These are phyloP conservation scores for Drosophila buzzatii DNA, from an alignment of 2,888 invertebrate species.

Conservation along the genomic window DNA sequence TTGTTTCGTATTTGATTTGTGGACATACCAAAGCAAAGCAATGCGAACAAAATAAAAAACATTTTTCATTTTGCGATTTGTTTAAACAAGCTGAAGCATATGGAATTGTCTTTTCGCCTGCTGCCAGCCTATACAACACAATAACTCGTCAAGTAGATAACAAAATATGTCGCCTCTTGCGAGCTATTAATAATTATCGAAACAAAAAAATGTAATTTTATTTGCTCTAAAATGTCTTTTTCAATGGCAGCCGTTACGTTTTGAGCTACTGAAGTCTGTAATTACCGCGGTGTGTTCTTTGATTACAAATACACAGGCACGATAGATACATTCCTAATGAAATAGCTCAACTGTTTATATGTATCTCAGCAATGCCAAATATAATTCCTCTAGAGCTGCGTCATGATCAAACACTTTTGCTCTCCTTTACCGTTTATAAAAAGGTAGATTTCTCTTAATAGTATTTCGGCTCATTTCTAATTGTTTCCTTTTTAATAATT, in stretches of 20 bases:
- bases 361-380: not conserved
- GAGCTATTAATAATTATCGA: constrained; percentile 59
- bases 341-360: constrained; percentile 23
- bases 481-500: not conserved
- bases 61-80: constrained; percentile 36
- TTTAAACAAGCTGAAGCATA: constrained; percentile 38
- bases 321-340: constrained; percentile 18
- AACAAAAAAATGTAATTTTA: constrained; percentile 50
- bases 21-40: constrained; percentile 14
- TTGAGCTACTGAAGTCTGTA: constrained; percentile 53
- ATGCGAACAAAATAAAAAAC: not conserved
- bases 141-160: constrained; percentile 59
- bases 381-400: not conserved
- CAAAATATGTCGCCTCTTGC: constrained; percentile 38
- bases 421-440: not conserved
- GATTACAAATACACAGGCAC: constrained; percentile 53
- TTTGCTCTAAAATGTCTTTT: constrained; percentile 48
- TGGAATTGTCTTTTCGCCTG: constrained; percentile 45
- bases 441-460: too few relatives aligned
- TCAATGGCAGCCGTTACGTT: constrained; percentile 21
- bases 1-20: constrained; percentile 43
- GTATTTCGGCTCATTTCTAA: not conserved
- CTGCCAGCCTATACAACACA: constrained; percentile 7
- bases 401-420: constrained; percentile 31
- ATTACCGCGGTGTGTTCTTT: constrained; percentile 52